Base-by-base conservation (phyloP, 2,888 invertebrate species). In the Pandemis cinnamomeana region DNA sequence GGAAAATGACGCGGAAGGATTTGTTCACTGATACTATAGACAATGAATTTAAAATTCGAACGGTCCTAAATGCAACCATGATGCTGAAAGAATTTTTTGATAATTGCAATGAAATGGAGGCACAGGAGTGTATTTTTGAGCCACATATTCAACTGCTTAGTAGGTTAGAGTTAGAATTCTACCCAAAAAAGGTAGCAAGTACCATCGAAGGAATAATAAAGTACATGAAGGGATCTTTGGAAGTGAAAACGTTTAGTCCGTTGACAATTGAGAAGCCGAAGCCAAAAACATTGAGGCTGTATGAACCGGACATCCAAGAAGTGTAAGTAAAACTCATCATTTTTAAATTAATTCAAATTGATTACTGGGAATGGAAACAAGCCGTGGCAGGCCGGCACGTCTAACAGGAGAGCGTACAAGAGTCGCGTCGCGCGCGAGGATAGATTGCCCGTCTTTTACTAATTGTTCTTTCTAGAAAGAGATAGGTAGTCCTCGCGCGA, bases 271-370 rank as follows among this genome's bases (percentile, higher is more conserved):
- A 96, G 63, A 96, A 96, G 80, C 96, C 96, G 78, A 96, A 95
- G 84, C 98, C 98, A 0, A 98, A 97, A 88, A 96, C 97, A 0
- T 90, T 99, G 78, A 96, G 97, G 81, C 87, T 98, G 67, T 97
- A 98, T 83, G 98, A 99, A 87, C 99, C 99, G 0, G 96, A 96
- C 82, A 95, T 99, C 77, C 97, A 97, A 81, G 96, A 96, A 88
- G 96, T 98, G 95, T 98, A 95, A 95, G 97, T 96, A 85, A n/a
- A 51, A 51, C 51, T n/a, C n/a, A 51, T 48, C 11, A 46, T 13
- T n/a, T 63, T 66, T 27, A 62, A 58, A 20, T 20, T 20, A 20
- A 20, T 20, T 20, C 20, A 0, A 20, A 20, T 20, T 20, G 20
- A 20, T 20, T 20, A 20, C 20, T 20, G 1, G 20, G 0, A 20